A percentile compares a stretch with the other conserved stretches of the same genome.
Evolutionary conservation across 2,113 vertebrate genomes (phyloP).

Genomic region (Oriolus oriolus): DNA sequence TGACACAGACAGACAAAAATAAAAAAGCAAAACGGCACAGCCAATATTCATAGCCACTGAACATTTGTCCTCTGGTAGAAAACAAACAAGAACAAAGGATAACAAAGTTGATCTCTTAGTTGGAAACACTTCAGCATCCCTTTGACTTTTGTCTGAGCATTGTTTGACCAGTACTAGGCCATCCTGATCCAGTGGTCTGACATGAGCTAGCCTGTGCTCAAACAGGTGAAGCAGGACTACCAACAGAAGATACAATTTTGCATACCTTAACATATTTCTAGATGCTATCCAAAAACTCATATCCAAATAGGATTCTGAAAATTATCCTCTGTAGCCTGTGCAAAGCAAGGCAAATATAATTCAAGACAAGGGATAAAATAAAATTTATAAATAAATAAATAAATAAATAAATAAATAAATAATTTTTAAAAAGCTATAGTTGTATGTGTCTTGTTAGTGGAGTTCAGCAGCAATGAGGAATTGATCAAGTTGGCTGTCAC

Average conservation of each 20-base stretch:
- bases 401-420: not conserved
- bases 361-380: not conserved
- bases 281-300: not conserved
- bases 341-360: not conserved
- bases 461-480: not conserved
- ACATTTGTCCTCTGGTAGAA: not conserved
- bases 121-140: not conserved
- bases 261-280: not conserved
- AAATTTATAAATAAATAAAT: not conserved
- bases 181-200: not conserved
- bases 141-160: not conserved
- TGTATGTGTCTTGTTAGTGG: not conserved
- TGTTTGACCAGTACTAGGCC: not conserved
- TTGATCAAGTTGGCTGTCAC: not conserved
- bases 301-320: not conserved
- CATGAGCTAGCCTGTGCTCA: not conserved
- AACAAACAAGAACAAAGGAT: not conserved
- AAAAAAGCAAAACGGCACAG: not conserved
- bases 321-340: not conserved
- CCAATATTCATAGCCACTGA: not conserved
- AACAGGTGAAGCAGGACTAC: not conserved
- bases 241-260: not conserved
- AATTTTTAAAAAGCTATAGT: not conserved
- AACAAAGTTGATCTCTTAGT: not conserved
- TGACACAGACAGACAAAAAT: not conserved